phyloP scores from a whole-genome alignment of 1,140 invertebrate species.

The Neodiprion lecontei region DNA sequence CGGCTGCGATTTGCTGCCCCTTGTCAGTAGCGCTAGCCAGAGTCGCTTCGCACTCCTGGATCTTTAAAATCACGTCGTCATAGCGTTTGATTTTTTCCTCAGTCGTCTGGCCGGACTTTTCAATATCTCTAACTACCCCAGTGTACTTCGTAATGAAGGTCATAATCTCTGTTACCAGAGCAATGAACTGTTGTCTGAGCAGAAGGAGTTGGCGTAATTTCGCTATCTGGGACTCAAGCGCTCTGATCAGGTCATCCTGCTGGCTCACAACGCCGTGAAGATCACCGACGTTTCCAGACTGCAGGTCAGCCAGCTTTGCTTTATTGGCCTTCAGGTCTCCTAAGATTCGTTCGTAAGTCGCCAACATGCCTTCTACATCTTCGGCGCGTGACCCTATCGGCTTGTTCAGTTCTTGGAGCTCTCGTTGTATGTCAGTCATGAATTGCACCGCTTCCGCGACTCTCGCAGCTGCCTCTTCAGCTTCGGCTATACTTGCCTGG shows the following conservation, averaged over 20 bases:
- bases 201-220: constrained; percentile 78
- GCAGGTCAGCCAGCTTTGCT: constrained; percentile 77
- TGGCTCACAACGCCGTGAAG: constrained; percentile 79
- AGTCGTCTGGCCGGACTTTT: constrained; percentile 78
- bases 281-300: constrained; percentile 76
- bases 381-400: constrained; percentile 86
- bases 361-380: constrained; percentile 80
- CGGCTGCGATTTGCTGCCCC: constrained; percentile 88
- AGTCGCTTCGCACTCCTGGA: constrained; percentile 88
- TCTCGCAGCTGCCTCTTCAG: constrained; percentile 77
- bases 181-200: constrained; percentile 85
- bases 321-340: constrained; percentile 83
- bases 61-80: constrained; percentile 82
- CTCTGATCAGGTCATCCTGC: constrained; percentile 83
- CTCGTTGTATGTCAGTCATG: constrained; percentile 80
- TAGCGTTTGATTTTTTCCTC: constrained; percentile 87
- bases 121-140: constrained; percentile 83
- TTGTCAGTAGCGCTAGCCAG: constrained; percentile 87
- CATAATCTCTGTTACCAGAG: constrained; percentile 85
- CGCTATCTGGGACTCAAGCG: constrained; percentile 84
- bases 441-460: constrained; percentile 82
- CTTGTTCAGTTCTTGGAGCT: constrained; percentile 82
- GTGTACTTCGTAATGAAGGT: constrained; percentile 88
- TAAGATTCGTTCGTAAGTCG: constrained; percentile 80
- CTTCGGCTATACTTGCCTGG: constrained; percentile 77